A percentile compares a stretch with the other conserved stretches of the same genome.
These are phyloP conservation scores for Campoplex capitator DNA, from an alignment of 2,888 invertebrate genomes.

Conservation along the genomic window DNA sequence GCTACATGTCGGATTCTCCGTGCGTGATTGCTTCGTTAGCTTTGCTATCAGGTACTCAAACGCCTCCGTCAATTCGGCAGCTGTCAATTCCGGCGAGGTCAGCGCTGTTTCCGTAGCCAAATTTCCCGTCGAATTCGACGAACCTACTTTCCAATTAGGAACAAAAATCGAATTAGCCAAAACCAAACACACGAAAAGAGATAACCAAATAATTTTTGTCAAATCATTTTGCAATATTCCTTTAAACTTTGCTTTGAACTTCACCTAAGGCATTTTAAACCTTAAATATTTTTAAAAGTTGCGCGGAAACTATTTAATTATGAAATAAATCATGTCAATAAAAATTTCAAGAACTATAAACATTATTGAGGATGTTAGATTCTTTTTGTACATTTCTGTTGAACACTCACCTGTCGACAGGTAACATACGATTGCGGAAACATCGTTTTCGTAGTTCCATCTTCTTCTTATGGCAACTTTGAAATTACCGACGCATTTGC, in stretches of 20 bases:
- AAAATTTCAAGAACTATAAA: neutral
- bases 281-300: too few species aligned
- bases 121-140: conserved; percentile 83
- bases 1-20: conserved; percentile 88
- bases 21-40: conserved; percentile 86
- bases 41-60: conserved; percentile 86
- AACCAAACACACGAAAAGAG: neutral
- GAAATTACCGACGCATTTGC: conserved; percentile 93
- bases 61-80: conserved; percentile 86
- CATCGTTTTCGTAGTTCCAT: conserved; percentile 95
- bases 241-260: too few species aligned
- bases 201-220: neutral
- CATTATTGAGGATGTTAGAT: neutral
- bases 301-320: too few species aligned
- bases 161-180: neutral
- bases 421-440: conserved; percentile 94
- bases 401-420: conserved; percentile 88
- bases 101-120: conserved; percentile 80
- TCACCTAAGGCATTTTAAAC: too few species aligned
- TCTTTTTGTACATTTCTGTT: neutral
- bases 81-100: conserved; percentile 83
- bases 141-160: conserved; percentile 74
- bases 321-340: too few species aligned
- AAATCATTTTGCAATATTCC: too few species aligned
- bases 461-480: conserved; percentile 93